Evolutionary conservation across 2,888 invertebrate species (phyloP), one percentile per base, ranked within the genome.

Genomic region (Lissonota sp.): DNA sequence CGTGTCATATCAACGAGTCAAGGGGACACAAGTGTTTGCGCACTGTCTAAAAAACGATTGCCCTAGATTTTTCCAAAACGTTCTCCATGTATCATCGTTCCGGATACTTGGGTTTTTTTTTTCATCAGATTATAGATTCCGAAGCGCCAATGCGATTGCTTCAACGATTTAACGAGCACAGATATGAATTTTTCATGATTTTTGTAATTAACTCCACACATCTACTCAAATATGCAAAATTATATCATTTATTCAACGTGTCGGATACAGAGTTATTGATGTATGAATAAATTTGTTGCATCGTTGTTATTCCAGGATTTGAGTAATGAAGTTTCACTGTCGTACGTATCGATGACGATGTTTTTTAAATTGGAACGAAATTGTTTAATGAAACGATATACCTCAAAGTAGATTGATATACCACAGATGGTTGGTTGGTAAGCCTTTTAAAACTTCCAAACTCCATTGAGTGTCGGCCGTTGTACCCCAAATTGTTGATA

Each of bases 1-100:
- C 26, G 62, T 8, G 72, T 72, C 40, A 26, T 72, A 72, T 62
- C 62, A 26, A 72, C 42, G 53, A 72, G 16, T 62, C 72, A 62
- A 72, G 62, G 62, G 10, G 51, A 40, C 51, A 16, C 63, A 46
- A 73, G 55, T 73, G 46, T 57, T 64, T 46, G 39, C 57, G 14
- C 57, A 46, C 64, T 58, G 55, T 73, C 64, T 26, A 26, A 55
- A 14, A 37, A 53, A 63, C 14, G 37, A 39, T 64, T 14, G 26
- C 1, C 14, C 46, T n/a, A 37, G 46, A 42, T 14, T 26, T 26
- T 26, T 26, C 26, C 1, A 26, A 26, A 26, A 26, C 26, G 26
- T 26, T 26, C 26, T 26, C 26, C 26, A 26, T 26, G 26, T 26
- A 8, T 44, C 64, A 14, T 46, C 44, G 16, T 14, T 57, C n/a